phyloP scores from a whole-genome alignment of 2,888 invertebrate species.

The Bhutanitis thaidina region DNA sequence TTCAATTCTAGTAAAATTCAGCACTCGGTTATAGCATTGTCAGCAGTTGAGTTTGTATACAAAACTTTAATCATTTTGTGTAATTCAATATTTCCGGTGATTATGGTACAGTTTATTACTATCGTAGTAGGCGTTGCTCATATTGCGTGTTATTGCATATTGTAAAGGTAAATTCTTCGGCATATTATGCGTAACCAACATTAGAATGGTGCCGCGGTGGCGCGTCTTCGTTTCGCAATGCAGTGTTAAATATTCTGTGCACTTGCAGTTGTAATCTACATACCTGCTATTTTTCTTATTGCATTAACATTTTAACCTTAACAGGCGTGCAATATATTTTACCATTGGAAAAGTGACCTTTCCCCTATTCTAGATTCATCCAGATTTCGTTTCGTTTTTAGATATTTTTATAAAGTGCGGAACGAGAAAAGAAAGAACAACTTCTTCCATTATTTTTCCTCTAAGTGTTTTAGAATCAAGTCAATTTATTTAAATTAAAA shows the following conservation, averaged over 20 bases:
- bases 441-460: too few relatives aligned
- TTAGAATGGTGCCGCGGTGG: constrained; percentile 7
- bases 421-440: too few relatives aligned
- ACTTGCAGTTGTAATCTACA: neutral
- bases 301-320: too few relatives aligned
- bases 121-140: neutral
- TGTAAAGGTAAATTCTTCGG: constrained; percentile 9
- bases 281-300: too few relatives aligned
- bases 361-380: too few relatives aligned
- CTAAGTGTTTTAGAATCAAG: too few relatives aligned
- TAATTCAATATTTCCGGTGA: constrained; percentile 18
- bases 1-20: too few relatives aligned
- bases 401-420: too few relatives aligned
- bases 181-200: constrained; percentile 6
- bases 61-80: constrained; percentile 3
- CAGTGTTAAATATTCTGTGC: neutral
- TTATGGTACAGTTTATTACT: constrained; percentile 12
- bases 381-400: too few relatives aligned
- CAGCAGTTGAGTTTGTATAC: constrained; percentile 1
- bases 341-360: too few relatives aligned
- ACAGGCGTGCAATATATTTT: too few relatives aligned
- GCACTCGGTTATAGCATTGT: neutral
- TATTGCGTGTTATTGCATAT: constrained; percentile 12
- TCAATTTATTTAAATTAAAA: too few relatives aligned
- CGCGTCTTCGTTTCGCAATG: constrained; percentile 3